Conservation (phyloP, 2,113 vertebrate species). For the Gallinago paraguaiae region DNA sequence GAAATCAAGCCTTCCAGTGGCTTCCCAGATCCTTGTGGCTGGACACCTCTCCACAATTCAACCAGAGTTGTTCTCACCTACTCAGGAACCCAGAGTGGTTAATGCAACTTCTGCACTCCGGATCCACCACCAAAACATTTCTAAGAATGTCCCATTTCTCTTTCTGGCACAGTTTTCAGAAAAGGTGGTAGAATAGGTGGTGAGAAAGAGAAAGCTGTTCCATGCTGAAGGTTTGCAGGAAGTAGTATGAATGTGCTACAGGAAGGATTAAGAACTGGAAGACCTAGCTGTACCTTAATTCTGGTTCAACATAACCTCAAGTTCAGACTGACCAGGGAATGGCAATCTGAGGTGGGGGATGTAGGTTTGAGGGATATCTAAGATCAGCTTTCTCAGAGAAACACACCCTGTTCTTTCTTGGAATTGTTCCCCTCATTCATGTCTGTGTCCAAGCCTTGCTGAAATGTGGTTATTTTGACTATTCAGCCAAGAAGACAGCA, state of each 20-base stretch:
- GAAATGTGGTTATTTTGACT: background rate
- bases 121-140: background rate
- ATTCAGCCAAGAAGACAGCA: background rate
- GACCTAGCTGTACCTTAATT: background rate
- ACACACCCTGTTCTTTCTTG: background rate
- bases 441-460: background rate
- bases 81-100: rapidly evolving
- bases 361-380: background rate
- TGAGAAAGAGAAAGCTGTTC: background rate
- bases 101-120: background rate
- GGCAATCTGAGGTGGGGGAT: background rate
- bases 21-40: background rate
- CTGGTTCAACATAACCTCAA: background rate
- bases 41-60: background rate
- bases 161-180: background rate
- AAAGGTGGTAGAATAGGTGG: background rate
- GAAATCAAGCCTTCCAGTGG: background rate
- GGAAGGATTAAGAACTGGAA: background rate
- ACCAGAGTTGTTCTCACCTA: background rate
- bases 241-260: rapidly evolving
- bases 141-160: background rate
- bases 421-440: rapidly evolving
- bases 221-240: background rate
- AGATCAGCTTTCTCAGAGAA: background rate
- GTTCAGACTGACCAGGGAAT: rapidly evolving